Evolutionary conservation across 2,888 invertebrate genomes (phyloP), one percentile per base, ranked within the genome.

Genomic region (Scaptomyza reducta): DNA sequence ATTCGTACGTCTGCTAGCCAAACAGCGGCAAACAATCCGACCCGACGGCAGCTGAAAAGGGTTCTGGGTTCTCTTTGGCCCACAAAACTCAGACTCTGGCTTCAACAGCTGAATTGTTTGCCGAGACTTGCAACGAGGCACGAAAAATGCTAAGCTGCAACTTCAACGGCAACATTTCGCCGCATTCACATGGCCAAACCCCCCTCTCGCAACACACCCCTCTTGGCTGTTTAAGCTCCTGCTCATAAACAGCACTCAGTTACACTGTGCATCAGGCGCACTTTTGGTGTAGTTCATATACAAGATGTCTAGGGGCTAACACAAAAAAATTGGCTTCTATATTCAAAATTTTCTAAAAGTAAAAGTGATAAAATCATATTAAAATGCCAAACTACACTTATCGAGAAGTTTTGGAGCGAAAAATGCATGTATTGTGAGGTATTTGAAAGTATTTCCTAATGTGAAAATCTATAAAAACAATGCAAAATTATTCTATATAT

Each of bases 1-100:
- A 76, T 76, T 81, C 77, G 72, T 76, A 71, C 75, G 85, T 88
- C 79, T 88, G 88, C 70, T 81, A 63, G 65, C 53, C 58, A 14
- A 18, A 40, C 58, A 53, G 42, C 40, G 14, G 44, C 49, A 45
- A 42, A 41, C 54, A 35, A 44, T 29, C 60, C 47, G 50, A 51
- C 11, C 60, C 53, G 46, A 51, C 14, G 38, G 22, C 38, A 50
- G 40, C 27, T 59, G 54, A 63, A 74, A 78, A 78, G 75, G 74
- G 79, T 78, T 78, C 54, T 31, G 29, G 38, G 16, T 25, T 27
- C 22, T 16, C 25, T 31, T 35, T 64, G 14, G n/a, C 13, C 1
- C 16, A 16, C 40, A 40, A 40, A 10, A 40, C 40, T 40, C 16
- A 16, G 38, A 16, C 14, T 16, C 40, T 16, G n/a, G 54, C 42